These are phyloP conservation scores for Pseudococcus jackbeardsleyi DNA, from an alignment of 2,888 invertebrate species.

Conservation along the genomic window DNA sequence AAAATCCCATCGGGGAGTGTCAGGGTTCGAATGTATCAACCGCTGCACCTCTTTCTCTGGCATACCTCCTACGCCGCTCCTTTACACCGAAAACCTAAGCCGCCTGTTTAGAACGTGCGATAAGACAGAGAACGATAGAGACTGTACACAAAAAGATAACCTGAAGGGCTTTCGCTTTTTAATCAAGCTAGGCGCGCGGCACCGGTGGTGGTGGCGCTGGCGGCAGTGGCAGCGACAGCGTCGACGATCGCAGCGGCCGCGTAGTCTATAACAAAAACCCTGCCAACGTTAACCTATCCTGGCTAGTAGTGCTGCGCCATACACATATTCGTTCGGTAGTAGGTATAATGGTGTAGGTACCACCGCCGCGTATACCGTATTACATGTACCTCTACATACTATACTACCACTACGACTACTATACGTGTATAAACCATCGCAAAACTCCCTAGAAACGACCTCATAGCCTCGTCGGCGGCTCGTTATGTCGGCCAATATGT, in stretches of 20 bases:
- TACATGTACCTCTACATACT: neutral
- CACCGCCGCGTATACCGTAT: neutral
- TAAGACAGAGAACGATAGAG: conserved; percentile 17
- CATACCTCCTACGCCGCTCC: no score
- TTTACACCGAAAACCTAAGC: neutral
- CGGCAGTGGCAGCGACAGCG: neutral
- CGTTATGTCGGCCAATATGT: conserved; percentile 28
- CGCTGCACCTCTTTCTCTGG: no score
- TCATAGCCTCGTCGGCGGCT: conserved; percentile 37
- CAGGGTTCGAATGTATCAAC: no score
- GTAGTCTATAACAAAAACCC: conserved; percentile 8
- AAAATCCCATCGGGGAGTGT: no score
- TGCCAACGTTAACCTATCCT: conserved; percentile 5
- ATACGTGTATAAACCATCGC: conserved; percentile 19
- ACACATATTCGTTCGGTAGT: neutral
- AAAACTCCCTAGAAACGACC: conserved; percentile 40
- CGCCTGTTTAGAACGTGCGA: conserved; percentile 23
- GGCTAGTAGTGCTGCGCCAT: neutral
- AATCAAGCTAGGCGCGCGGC: neutral
- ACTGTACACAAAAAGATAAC: conserved; percentile 12
- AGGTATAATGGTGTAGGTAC: neutral
- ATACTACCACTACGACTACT: neutral
- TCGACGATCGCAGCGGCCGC: neutral
- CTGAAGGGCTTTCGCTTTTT: conserved; percentile 40
- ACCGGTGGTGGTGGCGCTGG: neutral